Base-by-base conservation (phyloP, 1,140 invertebrate genomes). In the Theocolax elegans region DNA sequence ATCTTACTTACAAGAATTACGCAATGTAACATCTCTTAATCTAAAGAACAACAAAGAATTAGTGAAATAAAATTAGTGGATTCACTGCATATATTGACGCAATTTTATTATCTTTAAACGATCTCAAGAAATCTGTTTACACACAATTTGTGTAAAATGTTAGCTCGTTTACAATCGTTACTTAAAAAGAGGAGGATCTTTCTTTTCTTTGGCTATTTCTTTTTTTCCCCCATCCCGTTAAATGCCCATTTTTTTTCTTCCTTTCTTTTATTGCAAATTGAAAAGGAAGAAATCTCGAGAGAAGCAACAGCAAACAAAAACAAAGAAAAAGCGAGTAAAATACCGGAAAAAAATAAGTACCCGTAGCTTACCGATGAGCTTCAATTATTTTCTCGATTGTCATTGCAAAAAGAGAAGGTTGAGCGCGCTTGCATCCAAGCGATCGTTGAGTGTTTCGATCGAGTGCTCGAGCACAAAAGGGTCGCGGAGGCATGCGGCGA, bases 311-410 rank as follows among this genome's bases (percentile, higher is more conserved):
- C 29, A 13, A 40, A 40, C 6, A 19, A 49, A 23, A n/a, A 23
- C 6, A 49, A 49, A 10, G 6, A 49, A 49, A 58, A 19, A 58
- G 19, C 21, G 10, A 19, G n/a, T 6, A 15, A 40, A 40, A 13
- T 3, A 49, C 19, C 48, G 13, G 48, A 49, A 49, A 49, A 49
- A 7, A 49, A 23, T 7, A 6, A 49, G 13, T 23, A 23, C 21
- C 23, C 21, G 21, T 21, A 49, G 13, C 17, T 21, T 6, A 23
- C 48, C n/a, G 31, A 25, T 8, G 54, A n/a, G 17, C 19, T 42
- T 59, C 56, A 59, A 59, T 59, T 59, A 59, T 59, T 59, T 59
- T 42, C 35, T 15, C 38, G 35, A 42, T 25, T n/a, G 56, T 59
- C 6, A 15, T 59, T 1, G 0, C 10, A 23, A 58, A 58, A 58